phyloP scores from a whole-genome alignment of 2,797 vertebrate genomes.

The Melanotaenia trifasciata region DNA sequence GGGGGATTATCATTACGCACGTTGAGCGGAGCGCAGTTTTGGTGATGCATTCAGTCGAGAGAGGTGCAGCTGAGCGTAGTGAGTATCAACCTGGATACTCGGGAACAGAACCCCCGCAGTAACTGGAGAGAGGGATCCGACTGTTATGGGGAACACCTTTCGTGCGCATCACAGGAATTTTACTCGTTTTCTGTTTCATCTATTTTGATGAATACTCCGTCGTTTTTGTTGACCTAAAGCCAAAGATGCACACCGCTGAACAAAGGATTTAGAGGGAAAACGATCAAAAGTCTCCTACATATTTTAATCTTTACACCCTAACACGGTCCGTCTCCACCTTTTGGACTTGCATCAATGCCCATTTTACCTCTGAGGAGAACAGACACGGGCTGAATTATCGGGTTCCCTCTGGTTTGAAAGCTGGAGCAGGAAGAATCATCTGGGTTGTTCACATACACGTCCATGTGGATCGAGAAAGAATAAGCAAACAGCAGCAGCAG shows the following conservation, averaged over 20 bases:
- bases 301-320: slow-evolving; percentile 29
- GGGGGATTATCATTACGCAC: slow-evolving; percentile 69
- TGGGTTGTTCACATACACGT: slow-evolving; percentile 45
- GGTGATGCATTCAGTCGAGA: slow-evolving; percentile 67
- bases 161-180: slow-evolving; percentile 30
- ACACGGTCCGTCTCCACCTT: not conserved
- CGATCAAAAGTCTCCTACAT: slow-evolving; percentile 3
- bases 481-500: slow-evolving; percentile 40
- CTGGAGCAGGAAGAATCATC: slow-evolving; percentile 55
- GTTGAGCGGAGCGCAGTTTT: slow-evolving; percentile 66
- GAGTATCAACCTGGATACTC: slow-evolving; percentile 51
- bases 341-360: slow-evolving; percentile 35
- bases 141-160: slow-evolving; percentile 15
- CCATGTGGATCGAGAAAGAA: slow-evolving; percentile 67
- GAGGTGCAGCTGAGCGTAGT: slow-evolving; percentile 55
- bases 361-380: slow-evolving; percentile 42
- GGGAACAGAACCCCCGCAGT: slow-evolving; percentile 22
- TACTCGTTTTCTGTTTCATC: slow-evolving; percentile 14
- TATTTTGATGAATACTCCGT: slow-evolving; percentile 23
- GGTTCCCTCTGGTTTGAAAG: slow-evolving; percentile 22
- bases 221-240: slow-evolving; percentile 37
- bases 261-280: slow-evolving; percentile 68
- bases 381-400: slow-evolving; percentile 45
- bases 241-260: slow-evolving; percentile 58
- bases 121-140: slow-evolving; percentile 14